Percentiles rank a stretch among this genome's conserved stretches.
These are phyloP conservation scores for Palythoa grandiflora DNA, from an alignment of 92 coral and sea anemone genomes.

Conservation along the genomic window DNA sequence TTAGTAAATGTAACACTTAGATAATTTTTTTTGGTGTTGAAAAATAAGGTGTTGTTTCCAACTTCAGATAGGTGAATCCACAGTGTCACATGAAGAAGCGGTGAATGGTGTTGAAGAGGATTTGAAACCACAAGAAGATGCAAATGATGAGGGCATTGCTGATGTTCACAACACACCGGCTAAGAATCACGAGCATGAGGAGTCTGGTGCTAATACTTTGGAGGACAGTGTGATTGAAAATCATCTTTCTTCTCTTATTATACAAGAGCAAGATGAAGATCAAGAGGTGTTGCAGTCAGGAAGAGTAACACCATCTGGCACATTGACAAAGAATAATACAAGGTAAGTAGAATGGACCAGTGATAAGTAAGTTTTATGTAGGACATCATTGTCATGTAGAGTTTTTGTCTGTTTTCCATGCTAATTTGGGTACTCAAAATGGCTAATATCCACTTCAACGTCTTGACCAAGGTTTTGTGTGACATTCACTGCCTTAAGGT, in stretches of 20 bases:
- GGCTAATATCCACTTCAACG: no score
- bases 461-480: no score
- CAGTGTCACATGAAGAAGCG: conserved; percentile 9
- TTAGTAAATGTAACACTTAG: not conserved
- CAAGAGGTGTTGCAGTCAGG: conserved; percentile 52
- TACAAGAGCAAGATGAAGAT: conserved; percentile 45
- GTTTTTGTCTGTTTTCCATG: no score
- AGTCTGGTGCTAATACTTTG: not conserved
- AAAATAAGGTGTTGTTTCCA: not conserved
- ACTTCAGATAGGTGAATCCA: conserved; percentile 3
- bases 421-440: no score
- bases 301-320: conserved; percentile 70
- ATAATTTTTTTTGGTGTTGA: no score
- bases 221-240: conserved; percentile 34
- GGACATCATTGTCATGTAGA: no score
- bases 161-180: conserved; percentile 23
- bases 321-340: conserved; percentile 62
- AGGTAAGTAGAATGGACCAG: not conserved
- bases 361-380: no score
- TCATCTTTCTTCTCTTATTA: not conserved
- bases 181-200: not conserved
- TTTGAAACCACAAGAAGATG: conserved; percentile 3
- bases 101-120: conserved; percentile 42
- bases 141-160: conserved; percentile 39
- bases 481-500: no score